Conservation (phyloP, 2,888 invertebrate genomes). For the Erannis defoliaria region DNA sequence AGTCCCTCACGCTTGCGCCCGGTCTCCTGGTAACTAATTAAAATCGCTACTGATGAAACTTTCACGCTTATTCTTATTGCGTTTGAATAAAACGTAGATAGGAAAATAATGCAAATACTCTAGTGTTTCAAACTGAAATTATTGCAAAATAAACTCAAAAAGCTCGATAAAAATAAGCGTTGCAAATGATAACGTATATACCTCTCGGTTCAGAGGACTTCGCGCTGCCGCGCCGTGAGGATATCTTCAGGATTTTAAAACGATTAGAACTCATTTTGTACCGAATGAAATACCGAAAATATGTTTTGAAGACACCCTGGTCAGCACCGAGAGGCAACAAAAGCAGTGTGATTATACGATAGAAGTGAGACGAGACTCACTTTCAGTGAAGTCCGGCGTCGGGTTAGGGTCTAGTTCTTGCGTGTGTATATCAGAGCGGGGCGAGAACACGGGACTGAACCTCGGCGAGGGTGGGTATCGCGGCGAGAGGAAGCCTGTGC, state of each 20-base stretch:
- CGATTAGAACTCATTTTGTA: neutral
- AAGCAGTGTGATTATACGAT: constrained; percentile 20
- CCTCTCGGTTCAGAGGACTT: constrained; percentile 24
- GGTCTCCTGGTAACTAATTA: neutral
- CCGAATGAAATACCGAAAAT: constrained; percentile 16
- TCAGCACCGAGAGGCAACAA: constrained; percentile 32
- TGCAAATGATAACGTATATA: constrained; percentile 30
- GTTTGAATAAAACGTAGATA: no score
- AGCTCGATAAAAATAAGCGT: constrained; percentile 27
- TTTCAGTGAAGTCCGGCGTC: constrained; percentile 35
- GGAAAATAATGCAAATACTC: no score
- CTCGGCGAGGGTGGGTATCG: constrained; percentile 10
- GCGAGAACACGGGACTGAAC: constrained; percentile 25
- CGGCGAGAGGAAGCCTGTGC: constrained; percentile 26
- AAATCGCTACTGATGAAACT: neutral
- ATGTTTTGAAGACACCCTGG: constrained; percentile 19
- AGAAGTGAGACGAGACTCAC: constrained; percentile 30
- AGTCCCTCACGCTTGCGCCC: no score
- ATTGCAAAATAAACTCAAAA: constrained; percentile 26
- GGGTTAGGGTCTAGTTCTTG: constrained; percentile 24
- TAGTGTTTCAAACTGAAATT: neutral
- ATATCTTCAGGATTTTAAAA: constrained; percentile 15
- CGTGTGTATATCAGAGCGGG: constrained; percentile 13
- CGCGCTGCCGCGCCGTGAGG: neutral
- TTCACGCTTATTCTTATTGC: neutral